Conservation (phyloP, 2,888 invertebrate species). For the Lordiphosa andalusiaca region DNA sequence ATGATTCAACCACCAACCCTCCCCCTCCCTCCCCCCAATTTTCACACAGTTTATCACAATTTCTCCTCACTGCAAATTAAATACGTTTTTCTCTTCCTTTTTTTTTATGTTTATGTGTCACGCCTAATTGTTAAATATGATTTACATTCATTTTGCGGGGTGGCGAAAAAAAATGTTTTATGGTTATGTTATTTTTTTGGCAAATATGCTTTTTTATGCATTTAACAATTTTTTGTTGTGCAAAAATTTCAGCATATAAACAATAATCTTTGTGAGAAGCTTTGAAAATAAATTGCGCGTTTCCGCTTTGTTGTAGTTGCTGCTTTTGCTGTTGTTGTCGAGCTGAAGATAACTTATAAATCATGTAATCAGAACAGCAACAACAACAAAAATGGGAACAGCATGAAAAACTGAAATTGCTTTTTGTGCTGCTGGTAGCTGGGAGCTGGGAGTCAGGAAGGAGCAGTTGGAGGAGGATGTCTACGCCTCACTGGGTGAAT, state of each 20-base stretch:
- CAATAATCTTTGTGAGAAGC: slow-evolving; percentile 65
- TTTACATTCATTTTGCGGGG: slow-evolving; percentile 46
- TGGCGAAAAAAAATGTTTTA: slow-evolving; percentile 21
- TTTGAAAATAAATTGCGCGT: slow-evolving; percentile 61
- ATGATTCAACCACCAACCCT: slow-evolving; percentile 3
- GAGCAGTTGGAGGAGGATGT: background rate
- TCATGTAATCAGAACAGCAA: slow-evolving; percentile 63
- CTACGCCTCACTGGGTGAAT: slow-evolving; percentile 46
- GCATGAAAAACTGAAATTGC: slow-evolving; percentile 72
- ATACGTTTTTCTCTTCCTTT: slow-evolving; percentile 25
- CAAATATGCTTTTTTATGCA: slow-evolving; percentile 58
- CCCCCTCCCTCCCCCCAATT: slow-evolving; percentile 11
- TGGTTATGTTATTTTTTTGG: slow-evolving; percentile 25
- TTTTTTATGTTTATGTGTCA: slow-evolving; percentile 38
- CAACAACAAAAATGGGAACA: slow-evolving; percentile 24
- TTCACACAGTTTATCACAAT: slow-evolving; percentile 31
- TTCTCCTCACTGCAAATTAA: slow-evolving; percentile 30
- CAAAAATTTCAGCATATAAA: slow-evolving; percentile 68
- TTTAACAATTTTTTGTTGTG: slow-evolving; percentile 14
- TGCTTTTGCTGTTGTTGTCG: slow-evolving; percentile 52
- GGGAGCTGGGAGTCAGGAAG: slow-evolving; percentile 2
- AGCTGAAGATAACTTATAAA: slow-evolving; percentile 72
- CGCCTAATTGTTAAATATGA: slow-evolving; percentile 66
- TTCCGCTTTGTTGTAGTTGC: slow-evolving; percentile 35
- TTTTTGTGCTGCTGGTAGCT: slow-evolving; percentile 34